Evolutionary conservation across 2,797 vertebrate species (phyloP).

Genomic region (Galaxias olidus): DNA sequence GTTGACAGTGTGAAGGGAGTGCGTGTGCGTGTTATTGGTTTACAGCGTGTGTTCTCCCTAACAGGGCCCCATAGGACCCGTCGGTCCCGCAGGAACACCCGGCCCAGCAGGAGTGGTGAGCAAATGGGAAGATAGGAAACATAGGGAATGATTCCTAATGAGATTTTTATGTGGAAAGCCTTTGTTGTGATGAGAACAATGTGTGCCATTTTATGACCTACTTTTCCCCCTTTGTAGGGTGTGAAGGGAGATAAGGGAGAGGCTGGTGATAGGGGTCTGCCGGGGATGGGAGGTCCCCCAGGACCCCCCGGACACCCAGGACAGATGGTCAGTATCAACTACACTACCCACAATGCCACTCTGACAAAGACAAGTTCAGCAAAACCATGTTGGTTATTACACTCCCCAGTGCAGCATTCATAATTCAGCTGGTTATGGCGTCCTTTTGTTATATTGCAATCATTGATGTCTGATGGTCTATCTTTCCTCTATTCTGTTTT

Average conservation of each 20-base stretch:
- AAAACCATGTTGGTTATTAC: too few relatives aligned
- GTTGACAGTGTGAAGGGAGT: neutral
- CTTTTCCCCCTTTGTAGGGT: slow-evolving; percentile 71
- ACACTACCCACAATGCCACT: neutral
- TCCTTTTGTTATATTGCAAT: too few relatives aligned
- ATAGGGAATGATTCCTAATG: too few relatives aligned
- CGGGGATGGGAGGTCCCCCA: slow-evolving; percentile 83
- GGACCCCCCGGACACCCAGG: slow-evolving; percentile 91
- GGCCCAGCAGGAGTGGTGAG: slow-evolving; percentile 67
- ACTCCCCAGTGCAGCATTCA: too few relatives aligned
- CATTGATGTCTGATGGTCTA: neutral
- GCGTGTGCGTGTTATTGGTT: slow-evolving; percentile 3
- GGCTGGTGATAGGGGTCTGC: slow-evolving; percentile 84
- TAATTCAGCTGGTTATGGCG: too few relatives aligned
- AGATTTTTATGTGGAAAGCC: neutral
- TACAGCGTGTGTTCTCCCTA: neutral
- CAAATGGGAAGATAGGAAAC: neutral
- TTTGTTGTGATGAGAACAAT: neutral
- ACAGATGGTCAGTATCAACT: slow-evolving; percentile 73
- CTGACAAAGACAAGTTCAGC: too few relatives aligned
- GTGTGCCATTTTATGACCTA: neutral
- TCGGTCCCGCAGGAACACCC: slow-evolving; percentile 62
- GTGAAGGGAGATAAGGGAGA: slow-evolving; percentile 88
- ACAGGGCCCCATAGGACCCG: slow-evolving; percentile 64
- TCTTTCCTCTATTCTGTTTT: slow-evolving; percentile 20